Conservation (phyloP, 2,797 vertebrate genomes). For the Oreortyx pictus region DNA sequence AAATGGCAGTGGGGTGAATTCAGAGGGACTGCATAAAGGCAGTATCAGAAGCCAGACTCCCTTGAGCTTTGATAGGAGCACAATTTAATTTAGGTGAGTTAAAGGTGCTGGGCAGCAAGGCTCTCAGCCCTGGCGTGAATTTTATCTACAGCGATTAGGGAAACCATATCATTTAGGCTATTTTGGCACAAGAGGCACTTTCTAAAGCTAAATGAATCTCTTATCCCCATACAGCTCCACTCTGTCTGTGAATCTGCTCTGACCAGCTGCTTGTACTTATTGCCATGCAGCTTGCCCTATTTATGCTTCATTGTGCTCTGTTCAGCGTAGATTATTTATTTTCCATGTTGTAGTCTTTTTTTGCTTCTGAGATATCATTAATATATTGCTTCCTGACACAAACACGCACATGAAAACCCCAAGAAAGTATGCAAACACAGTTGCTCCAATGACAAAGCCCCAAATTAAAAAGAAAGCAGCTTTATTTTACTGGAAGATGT, state of each 20-base stretch:
- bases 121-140: neutral
- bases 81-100: neutral
- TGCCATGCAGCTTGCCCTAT: conserved; percentile 38
- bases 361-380: neutral
- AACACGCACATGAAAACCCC: neutral
- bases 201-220: conserved; percentile 29
- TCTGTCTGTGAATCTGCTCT: conserved; percentile 44
- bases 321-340: conserved; percentile 19
- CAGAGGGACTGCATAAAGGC: neutral
- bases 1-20: neutral
- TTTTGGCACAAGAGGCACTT: conserved; percentile 7
- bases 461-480: neutral
- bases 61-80: neutral
- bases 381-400: neutral
- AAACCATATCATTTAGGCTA: conserved; percentile 35
- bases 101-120: neutral
- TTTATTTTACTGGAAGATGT: conserved; percentile 17
- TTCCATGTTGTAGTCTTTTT: neutral
- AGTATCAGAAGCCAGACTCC: neutral
- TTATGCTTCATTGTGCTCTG: conserved; percentile 46
- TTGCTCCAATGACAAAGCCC: neutral
- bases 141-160: neutral
- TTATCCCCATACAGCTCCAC: conserved; percentile 10
- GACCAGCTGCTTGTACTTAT: conserved; percentile 59
- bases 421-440: neutral